Percentiles rank a stretch among this genome's conserved stretches.
Evolutionary conservation across 2,888 invertebrate species (phyloP).

Genomic region (Corbicula japonica): DNA sequence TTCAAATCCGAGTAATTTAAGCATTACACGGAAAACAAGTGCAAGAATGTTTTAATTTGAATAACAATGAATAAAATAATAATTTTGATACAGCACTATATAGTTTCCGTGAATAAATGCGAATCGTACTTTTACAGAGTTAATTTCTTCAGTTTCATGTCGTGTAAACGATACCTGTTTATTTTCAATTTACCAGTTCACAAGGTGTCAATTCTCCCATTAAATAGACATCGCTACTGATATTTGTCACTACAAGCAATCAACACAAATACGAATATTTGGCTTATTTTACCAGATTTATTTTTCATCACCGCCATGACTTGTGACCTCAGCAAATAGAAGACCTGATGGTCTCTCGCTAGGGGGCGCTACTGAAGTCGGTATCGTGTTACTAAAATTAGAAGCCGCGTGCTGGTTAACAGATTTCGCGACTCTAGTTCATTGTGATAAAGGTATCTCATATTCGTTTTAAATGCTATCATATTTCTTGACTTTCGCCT

Average conservation of each 20-base stretch:
- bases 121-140: neutral
- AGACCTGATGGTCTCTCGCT: slow-evolving; percentile 25
- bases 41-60: slow-evolving; percentile 1
- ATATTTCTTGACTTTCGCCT: slow-evolving; percentile 27
- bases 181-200: slow-evolving; percentile 62
- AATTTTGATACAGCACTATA: slow-evolving; percentile 5
- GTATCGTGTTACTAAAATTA: slow-evolving; percentile 50
- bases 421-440: slow-evolving; percentile 43
- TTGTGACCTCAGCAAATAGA: slow-evolving; percentile 46
- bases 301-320: slow-evolving; percentile 58
- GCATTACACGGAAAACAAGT: too few species aligned
- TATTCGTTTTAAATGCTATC: slow-evolving; percentile 49
- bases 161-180: slow-evolving; percentile 63
- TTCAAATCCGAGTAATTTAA: too few species aligned
- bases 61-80: slow-evolving; percentile 14
- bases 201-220: slow-evolving; percentile 56
- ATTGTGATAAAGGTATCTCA: slow-evolving; percentile 40
- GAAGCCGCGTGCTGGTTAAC: slow-evolving; percentile 36
- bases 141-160: slow-evolving; percentile 53
- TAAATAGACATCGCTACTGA: slow-evolving; percentile 46
- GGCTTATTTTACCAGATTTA: slow-evolving; percentile 34
- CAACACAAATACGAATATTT: slow-evolving; percentile 21
- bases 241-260: slow-evolving; percentile 37
- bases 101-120: neutral
- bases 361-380: slow-evolving; percentile 47